Percentiles rank a stretch among this genome's conserved stretches.
Evolutionary conservation across 1,140 invertebrate species (phyloP).

Genomic region (Diabrotica virgifera): DNA sequence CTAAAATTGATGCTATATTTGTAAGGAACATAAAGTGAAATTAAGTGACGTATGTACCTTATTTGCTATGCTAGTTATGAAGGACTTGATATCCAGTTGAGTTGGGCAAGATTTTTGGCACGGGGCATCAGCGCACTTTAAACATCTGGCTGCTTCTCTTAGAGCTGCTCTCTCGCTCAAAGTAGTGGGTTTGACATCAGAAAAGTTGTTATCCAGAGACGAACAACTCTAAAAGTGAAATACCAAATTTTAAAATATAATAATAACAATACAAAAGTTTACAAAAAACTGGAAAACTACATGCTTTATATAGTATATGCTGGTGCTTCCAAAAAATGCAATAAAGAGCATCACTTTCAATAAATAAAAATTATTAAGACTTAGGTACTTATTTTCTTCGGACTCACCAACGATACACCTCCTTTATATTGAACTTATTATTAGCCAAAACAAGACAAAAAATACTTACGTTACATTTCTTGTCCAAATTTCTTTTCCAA

Average conservation of each 20-base stretch:
- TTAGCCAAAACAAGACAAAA: background rate
- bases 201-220: conserved; percentile 85
- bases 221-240: conserved; percentile 58
- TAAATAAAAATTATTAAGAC: background rate
- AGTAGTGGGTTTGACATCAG: conserved; percentile 97
- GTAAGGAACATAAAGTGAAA: too few relatives aligned
- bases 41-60: conserved; percentile 60
- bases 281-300: background rate
- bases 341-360: background rate
- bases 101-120: conserved; percentile 99
- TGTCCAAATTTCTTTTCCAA: conserved; percentile 92
- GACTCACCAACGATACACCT: background rate
- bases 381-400: background rate
- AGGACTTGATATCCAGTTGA: conserved; percentile 93
- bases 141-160: conserved; percentile 83
- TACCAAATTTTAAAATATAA: background rate
- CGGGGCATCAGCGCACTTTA: conserved; percentile 97
- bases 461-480: conserved; percentile 76
- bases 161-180: conserved; percentile 91
- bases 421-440: background rate
- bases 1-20: conserved; percentile 50
- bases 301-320: background rate
- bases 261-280: background rate
- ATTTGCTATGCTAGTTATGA: conserved; percentile 95
- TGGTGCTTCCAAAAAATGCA: background rate